Conservation (phyloP, 1,140 invertebrate species). For the Drosophila auraria region DNA sequence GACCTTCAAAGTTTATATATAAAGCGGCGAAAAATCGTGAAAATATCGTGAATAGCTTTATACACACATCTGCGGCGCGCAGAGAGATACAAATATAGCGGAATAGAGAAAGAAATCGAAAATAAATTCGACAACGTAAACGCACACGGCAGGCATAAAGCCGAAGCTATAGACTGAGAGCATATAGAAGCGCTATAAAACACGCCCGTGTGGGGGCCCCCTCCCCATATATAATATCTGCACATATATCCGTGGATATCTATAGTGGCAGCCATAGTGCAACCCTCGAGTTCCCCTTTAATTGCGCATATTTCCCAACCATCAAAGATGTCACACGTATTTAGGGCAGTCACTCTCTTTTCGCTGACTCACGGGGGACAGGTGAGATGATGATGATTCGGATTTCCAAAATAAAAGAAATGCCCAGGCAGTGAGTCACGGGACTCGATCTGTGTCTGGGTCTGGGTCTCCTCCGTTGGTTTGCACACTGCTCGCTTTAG, state of each 20-base stretch:
- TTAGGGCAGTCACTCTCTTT: constrained; percentile 60
- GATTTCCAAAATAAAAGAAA: constrained; percentile 35
- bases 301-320: constrained; percentile 36
- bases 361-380: constrained; percentile 51
- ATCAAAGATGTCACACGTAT: constrained; percentile 53
- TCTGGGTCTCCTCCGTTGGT: constrained; percentile 46
- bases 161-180: constrained; percentile 49
- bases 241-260: constrained; percentile 29
- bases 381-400: constrained; percentile 52
- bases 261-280: constrained; percentile 31
- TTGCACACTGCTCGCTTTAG: constrained; percentile 41
- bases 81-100: constrained; percentile 41
- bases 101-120: constrained; percentile 62
- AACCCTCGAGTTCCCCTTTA: constrained; percentile 17
- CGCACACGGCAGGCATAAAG: constrained; percentile 76
- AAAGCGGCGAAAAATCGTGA: constrained; percentile 58
- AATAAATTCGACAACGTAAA: constrained; percentile 71
- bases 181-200: constrained; percentile 70
- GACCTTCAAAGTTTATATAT: constrained; percentile 81
- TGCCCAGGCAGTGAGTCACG: constrained; percentile 38
- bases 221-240: constrained; percentile 29
- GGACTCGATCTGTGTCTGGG: constrained; percentile 18
- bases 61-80: constrained; percentile 54
- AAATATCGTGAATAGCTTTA: constrained; percentile 75
- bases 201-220: constrained; percentile 54